These are phyloP conservation scores for Callocephalon fimbriatum DNA, from an alignment of 2,113 vertebrate species.

Conservation along the genomic window DNA sequence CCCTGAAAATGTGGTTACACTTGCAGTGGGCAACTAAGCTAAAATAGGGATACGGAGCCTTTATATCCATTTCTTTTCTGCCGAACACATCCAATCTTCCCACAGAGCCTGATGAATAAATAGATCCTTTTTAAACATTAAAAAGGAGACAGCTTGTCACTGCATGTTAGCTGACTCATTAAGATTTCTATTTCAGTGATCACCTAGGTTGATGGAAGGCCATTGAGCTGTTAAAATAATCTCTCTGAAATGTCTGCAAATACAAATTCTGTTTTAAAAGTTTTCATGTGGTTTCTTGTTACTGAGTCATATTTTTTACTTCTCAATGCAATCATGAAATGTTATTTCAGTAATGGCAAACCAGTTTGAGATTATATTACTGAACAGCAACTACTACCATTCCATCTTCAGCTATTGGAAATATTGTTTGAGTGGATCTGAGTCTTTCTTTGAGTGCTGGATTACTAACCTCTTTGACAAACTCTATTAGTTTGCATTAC, in stretches of 20 bases:
- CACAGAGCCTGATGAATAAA: constrained; percentile 18
- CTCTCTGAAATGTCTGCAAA: background rate
- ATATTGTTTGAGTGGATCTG: background rate
- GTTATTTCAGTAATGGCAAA: background rate
- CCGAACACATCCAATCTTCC: background rate
- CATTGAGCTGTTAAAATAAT: constrained; percentile 27
- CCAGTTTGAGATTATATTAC: background rate
- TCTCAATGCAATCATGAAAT: background rate
- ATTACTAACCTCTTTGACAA: background rate
- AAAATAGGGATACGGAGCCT: background rate
- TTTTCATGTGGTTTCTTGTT: background rate
- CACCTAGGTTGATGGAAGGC: constrained; percentile 26
- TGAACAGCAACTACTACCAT: background rate
- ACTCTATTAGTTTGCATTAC: background rate
- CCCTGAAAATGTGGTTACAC: background rate
- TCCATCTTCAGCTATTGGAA: background rate
- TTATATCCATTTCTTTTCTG: background rate
- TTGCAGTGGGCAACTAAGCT: background rate
- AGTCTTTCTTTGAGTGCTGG: background rate
- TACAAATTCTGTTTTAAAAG: background rate
- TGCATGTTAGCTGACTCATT: constrained; percentile 54
- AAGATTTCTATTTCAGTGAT: constrained; percentile 46
- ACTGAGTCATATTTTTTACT: constrained; percentile 22
- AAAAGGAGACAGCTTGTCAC: constrained; percentile 39
- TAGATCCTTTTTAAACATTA: constrained; percentile 7